Evolutionary conservation across 2,888 invertebrate species (phyloP), one percentile per base, ranked within the genome.

Genomic region (Dyspetes luteomarginatus): DNA sequence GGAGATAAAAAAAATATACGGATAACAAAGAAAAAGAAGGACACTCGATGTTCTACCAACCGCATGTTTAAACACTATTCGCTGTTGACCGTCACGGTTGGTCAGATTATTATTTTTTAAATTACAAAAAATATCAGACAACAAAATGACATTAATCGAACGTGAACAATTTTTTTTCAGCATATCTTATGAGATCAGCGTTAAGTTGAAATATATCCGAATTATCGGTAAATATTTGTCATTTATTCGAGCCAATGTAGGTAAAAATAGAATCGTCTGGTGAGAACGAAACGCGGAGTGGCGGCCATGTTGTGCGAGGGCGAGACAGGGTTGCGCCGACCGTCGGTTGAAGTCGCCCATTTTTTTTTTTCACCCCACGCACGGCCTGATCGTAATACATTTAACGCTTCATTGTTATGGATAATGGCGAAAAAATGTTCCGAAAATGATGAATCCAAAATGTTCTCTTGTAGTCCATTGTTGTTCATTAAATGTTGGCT

Each of bases 271-370:
- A 64, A 56, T 62, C 56, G 36, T 50, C 55, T 45, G 28, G 36
- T 19, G 56, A 15, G 28, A 68, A 62, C 68, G 62, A 30, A 74
- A 65, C 50, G 36, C 68, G n/a, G n/a, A 30, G 15, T 5, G 78
- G 69, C 81, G 58, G 81, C 81, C 81, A 81, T 81, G 52, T 73
- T 78, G 74, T 58, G 74, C 73, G 62, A 73, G 74, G 67, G 74
- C 68, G 82, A 82, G 68, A 62, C 72, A 77, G 82, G 79, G 82
- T 81, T 84, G 76, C 84, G 84, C 83, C 78, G 64, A 72, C 85
- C 88, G 89, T 83, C 87, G 89, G 88, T 90, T 90, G 88, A 90
- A 90, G 78, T 90, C 90, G 79, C 88, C 87, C 84, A 86, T 88
- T 87, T 89, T 89, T 88, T 86, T 87, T 89, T 89, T 89, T 87